Percentiles rank a stretch among this genome's conserved stretches.
phyloP scores from a whole-genome alignment of 2,888 invertebrate species.

The Serripes groenlandicus region DNA sequence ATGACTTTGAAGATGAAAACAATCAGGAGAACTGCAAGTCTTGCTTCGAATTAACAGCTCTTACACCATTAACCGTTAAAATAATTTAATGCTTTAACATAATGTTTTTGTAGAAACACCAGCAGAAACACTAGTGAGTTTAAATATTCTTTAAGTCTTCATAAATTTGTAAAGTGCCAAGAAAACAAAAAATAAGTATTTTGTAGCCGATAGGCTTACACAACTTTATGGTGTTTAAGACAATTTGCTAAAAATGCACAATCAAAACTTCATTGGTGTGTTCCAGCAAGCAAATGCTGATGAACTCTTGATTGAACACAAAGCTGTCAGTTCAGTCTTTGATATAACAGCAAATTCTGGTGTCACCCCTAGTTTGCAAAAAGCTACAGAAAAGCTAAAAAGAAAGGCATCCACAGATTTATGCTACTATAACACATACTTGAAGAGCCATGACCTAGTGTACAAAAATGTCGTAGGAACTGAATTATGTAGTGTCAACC shows the following conservation, averaged over 20 bases:
- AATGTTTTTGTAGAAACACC: conserved; percentile 34
- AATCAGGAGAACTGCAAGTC: background rate
- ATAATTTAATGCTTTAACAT: conserved; percentile 17
- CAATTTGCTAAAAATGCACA: conserved; percentile 30
- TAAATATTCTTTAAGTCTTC: conserved; percentile 31
- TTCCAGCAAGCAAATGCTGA: conserved; percentile 42
- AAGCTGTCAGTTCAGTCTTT: conserved; percentile 44
- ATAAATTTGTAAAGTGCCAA: conserved; percentile 18
- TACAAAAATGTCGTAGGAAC: background rate
- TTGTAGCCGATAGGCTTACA: conserved; percentile 18
- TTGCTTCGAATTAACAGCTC: background rate
- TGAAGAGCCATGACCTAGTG: conserved; percentile 27
- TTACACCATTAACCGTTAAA: conserved; percentile 22
- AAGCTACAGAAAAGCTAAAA: conserved; percentile 40
- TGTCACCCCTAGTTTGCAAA: conserved; percentile 21
- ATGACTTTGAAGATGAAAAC: background rate
- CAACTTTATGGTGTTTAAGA: conserved; percentile 42
- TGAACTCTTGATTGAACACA: conserved; percentile 42
- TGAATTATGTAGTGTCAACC: background rate
- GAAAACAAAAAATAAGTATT: conserved; percentile 2
- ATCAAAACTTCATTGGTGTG: conserved; percentile 44
- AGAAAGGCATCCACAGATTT: conserved; percentile 34
- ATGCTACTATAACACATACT: conserved; percentile 54
- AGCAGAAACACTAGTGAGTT: conserved; percentile 31
- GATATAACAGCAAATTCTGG: conserved; percentile 36